These are phyloP conservation scores for Atta colombica DNA, from an alignment of 1,140 invertebrate genomes.

Conservation along the genomic window DNA sequence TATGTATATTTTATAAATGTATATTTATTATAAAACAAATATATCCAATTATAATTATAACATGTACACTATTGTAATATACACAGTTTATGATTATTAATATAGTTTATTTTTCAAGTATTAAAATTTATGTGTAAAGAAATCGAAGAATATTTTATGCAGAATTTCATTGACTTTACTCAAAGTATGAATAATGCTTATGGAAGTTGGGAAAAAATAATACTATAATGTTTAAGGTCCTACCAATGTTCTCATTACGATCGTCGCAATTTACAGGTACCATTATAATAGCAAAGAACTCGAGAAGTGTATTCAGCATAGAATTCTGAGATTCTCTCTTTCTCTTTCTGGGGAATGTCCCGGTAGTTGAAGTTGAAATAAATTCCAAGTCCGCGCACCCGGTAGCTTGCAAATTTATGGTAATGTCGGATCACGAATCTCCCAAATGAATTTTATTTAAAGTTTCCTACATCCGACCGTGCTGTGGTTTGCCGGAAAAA, in stretches of 20 bases:
- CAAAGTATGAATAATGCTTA: slow-evolving; percentile 28
- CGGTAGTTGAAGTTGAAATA: slow-evolving; percentile 75
- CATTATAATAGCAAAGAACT: slow-evolving; percentile 57
- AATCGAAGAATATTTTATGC: not conserved
- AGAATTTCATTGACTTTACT: not conserved
- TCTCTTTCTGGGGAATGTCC: slow-evolving; percentile 60
- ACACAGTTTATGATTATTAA: not conserved
- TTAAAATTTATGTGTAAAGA: not conserved
- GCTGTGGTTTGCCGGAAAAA: slow-evolving; percentile 74
- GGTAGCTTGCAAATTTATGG: slow-evolving; percentile 82
- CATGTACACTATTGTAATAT: not conserved
- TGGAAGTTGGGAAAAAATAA: slow-evolving; percentile 35
- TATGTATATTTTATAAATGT: not conserved
- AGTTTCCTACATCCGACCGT: slow-evolving; percentile 76
- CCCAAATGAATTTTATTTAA: slow-evolving; percentile 83
- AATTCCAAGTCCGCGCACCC: slow-evolving; percentile 76
- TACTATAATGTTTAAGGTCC: slow-evolving; percentile 34
- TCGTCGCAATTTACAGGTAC: slow-evolving; percentile 64
- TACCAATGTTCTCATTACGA: slow-evolving; percentile 54
- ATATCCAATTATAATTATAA: not conserved
- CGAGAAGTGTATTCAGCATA: slow-evolving; percentile 57
- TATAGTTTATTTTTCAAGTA: not conserved
- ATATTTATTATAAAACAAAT: not conserved
- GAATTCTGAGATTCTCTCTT: slow-evolving; percentile 68
- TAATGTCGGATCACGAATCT: slow-evolving; percentile 81